A percentile compares a stretch with the other conserved stretches of the same genome.
Conservation (phyloP, 2,113 vertebrate species). For the Ictidomys tridecemlineatus region DNA sequence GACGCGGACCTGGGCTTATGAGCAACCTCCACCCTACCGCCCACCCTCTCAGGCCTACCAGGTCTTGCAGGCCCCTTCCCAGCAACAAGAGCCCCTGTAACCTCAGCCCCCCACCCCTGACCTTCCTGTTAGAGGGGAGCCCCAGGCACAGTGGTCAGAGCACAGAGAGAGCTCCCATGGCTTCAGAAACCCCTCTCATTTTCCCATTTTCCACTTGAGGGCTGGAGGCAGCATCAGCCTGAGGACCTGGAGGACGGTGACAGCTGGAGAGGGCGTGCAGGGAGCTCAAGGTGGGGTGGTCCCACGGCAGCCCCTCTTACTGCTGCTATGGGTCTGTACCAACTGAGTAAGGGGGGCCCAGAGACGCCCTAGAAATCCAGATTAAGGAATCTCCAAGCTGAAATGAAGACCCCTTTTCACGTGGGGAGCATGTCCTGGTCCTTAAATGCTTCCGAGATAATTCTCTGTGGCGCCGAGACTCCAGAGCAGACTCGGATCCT, state of each 20-base stretch:
- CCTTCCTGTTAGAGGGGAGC: neutral
- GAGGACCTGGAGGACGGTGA: neutral
- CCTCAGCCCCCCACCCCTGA: accelerated
- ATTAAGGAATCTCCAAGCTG: neutral
- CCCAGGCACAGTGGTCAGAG: accelerated
- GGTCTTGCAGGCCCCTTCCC: neutral
- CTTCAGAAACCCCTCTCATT: neutral
- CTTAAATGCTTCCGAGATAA: neutral
- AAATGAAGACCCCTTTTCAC: neutral
- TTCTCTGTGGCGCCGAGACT: accelerated
- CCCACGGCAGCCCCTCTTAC: accelerated
- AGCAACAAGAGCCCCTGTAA: neutral
- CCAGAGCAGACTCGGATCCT: accelerated
- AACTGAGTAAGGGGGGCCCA: neutral
- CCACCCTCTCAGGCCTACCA: accelerated
- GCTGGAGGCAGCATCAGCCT: neutral
- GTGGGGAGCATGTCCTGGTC: neutral
- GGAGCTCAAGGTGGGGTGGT: accelerated
- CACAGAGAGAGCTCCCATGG: accelerated
- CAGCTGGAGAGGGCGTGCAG: neutral
- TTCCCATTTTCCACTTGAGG: neutral
- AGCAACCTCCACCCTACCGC: neutral
- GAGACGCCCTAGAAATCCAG: neutral
- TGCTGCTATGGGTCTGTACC: accelerated
- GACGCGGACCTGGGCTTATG: too few relatives aligned